Evolutionary conservation across 1,140 invertebrate species (phyloP).

Genomic region (Hylaeus anthracinus): DNA sequence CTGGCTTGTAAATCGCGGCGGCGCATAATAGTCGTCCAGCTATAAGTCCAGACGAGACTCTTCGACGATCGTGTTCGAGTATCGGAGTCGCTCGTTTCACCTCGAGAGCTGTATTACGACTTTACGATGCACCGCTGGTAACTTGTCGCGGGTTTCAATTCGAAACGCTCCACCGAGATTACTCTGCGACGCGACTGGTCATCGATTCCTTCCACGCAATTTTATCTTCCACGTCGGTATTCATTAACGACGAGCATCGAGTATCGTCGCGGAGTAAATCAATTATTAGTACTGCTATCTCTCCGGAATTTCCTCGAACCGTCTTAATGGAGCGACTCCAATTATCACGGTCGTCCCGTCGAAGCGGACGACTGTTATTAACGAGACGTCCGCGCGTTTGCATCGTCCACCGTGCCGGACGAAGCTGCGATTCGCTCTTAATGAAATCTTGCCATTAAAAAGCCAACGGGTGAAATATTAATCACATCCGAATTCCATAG

Average conservation of each 20-base stretch:
- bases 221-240: not conserved
- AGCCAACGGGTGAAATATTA: not conserved
- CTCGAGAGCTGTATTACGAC: slow-evolving; percentile 17
- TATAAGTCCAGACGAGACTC: slow-evolving; percentile 1
- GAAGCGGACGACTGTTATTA: not conserved
- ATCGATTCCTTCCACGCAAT: slow-evolving; percentile 9
- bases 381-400: not conserved
- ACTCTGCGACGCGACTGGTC: slow-evolving; percentile 33
- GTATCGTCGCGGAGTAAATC: too few relatives aligned
- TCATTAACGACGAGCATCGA: not conserved
- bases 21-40: slow-evolving; percentile 23
- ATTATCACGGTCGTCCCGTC: slow-evolving; percentile 35
- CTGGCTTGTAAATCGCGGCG: slow-evolving; percentile 34
- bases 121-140: not conserved
- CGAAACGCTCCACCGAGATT: slow-evolving; percentile 5
- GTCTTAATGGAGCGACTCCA: slow-evolving; percentile 41
- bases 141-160: slow-evolving; percentile 13
- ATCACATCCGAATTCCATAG: not conserved
- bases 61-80: slow-evolving; percentile 24
- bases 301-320: slow-evolving; percentile 42
- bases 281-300: not conserved
- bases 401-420: too few relatives aligned
- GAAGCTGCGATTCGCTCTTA: too few relatives aligned
- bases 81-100: slow-evolving; percentile 23
- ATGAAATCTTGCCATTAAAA: not conserved